A percentile compares a stretch with the other conserved stretches of the same genome.
These are phyloP conservation scores for Corythaixoides concolor DNA, from an alignment of 2,113 vertebrate genomes.

Conservation along the genomic window DNA sequence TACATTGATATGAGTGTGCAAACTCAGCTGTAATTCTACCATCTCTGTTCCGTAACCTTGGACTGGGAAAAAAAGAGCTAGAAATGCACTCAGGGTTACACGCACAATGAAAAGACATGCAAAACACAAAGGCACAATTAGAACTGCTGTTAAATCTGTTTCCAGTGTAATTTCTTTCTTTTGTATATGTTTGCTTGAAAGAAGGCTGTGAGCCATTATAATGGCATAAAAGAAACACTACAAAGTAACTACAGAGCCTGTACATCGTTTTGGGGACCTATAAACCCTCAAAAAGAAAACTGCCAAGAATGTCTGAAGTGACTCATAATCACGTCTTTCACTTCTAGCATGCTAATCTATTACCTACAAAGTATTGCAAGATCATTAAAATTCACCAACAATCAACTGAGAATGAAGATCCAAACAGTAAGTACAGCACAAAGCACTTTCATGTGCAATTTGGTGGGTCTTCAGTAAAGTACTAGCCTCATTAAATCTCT, in stretches of 20 bases:
- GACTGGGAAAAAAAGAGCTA: background rate
- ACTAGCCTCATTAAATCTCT: background rate
- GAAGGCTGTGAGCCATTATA: background rate
- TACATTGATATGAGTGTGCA: background rate
- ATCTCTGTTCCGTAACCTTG: background rate
- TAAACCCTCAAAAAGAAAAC: background rate
- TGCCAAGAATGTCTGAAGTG: background rate
- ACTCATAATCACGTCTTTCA: conserved; percentile 5
- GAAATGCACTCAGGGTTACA: background rate
- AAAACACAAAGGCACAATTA: background rate
- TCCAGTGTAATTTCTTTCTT: background rate
- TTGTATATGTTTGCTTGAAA: background rate
- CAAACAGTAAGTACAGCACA: conserved; percentile 83
- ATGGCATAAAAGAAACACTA: background rate
- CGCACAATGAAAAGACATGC: background rate
- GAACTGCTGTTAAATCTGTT: background rate
- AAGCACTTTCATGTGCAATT: background rate
- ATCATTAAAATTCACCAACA: conserved; percentile 96
- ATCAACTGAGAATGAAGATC: conserved; percentile 91
- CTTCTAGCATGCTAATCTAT: conserved; percentile 94
- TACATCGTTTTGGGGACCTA: background rate
- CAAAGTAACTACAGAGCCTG: background rate
- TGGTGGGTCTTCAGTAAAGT: background rate
- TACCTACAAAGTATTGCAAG: conserved; percentile 96
- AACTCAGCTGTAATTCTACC: background rate